phyloP scores from a whole-genome alignment of 2,888 invertebrate genomes.

The Athripsodes cinereus region DNA sequence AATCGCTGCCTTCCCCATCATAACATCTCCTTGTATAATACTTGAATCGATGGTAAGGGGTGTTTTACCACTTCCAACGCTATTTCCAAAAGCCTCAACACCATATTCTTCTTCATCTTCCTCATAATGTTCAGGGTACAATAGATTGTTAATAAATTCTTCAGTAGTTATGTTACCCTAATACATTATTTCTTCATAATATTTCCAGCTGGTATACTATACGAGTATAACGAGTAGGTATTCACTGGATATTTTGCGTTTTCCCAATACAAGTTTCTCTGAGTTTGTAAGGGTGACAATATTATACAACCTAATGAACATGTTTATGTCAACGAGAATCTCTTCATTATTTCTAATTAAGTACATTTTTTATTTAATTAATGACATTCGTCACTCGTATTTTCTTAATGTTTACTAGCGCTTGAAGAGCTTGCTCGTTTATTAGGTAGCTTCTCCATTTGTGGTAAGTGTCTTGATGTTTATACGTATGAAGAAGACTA shows the following conservation, averaged over 20 bases:
- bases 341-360: too few relatives aligned
- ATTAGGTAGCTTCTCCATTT: too few relatives aligned
- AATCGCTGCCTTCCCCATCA: conserved; percentile 22
- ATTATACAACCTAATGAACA: background rate
- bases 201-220: too few relatives aligned
- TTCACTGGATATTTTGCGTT: background rate
- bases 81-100: conserved; percentile 20
- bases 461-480: too few relatives aligned
- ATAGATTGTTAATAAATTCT: conserved; percentile 28
- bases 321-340: too few relatives aligned
- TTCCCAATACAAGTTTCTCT: background rate
- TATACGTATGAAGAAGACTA: too few relatives aligned
- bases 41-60: conserved; percentile 8
- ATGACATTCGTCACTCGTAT: too few relatives aligned
- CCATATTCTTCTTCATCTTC: conserved; percentile 19
- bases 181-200: background rate
- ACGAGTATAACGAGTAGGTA: too few relatives aligned
- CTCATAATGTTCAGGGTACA: conserved; percentile 17
- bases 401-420: too few relatives aligned
- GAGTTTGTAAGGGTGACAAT: background rate
- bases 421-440: too few relatives aligned
- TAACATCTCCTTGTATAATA: conserved; percentile 10
- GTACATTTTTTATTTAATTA: too few relatives aligned
- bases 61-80: conserved; percentile 13
- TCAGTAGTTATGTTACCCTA: conserved; percentile 10